Conservation (phyloP, 1,140 invertebrate genomes). For the Caerostris extrusa region DNA sequence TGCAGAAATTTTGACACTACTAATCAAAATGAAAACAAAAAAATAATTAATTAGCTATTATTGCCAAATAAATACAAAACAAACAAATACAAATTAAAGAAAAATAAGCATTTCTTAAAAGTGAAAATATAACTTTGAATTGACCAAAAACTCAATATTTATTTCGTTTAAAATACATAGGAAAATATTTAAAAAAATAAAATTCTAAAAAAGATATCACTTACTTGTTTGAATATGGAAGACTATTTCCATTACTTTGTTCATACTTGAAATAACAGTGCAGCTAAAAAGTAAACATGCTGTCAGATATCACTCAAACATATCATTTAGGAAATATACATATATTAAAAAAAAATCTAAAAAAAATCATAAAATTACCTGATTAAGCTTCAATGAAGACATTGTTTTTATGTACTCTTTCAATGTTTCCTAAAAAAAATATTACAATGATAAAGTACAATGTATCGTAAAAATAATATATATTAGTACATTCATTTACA, state of each 20-base stretch:
- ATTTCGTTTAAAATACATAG: neutral
- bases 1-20: too few species aligned
- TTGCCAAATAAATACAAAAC: too few species aligned
- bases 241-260: slow-evolving; percentile 21
- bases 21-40: too few species aligned
- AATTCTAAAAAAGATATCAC: neutral
- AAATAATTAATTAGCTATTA: too few species aligned
- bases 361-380: slow-evolving; percentile 81
- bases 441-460: too few species aligned
- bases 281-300: slow-evolving; percentile 68
- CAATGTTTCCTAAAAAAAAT: slow-evolving; percentile 83
- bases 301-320: neutral
- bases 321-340: neutral
- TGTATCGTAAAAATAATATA: too few species aligned
- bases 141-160: too few species aligned
- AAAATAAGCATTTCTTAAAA: too few species aligned
- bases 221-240: slow-evolving; percentile 68
- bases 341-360: slow-evolving; percentile 31
- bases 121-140: too few species aligned
- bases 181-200: neutral
- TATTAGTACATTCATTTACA: too few species aligned
- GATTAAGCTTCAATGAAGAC: slow-evolving; percentile 86
- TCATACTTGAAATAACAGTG: slow-evolving; percentile 75
- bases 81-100: too few species aligned
- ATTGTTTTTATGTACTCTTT: slow-evolving; percentile 84